Conservation (phyloP, 2,113 vertebrate genomes). For the Corythoichthys intestinalis region DNA sequence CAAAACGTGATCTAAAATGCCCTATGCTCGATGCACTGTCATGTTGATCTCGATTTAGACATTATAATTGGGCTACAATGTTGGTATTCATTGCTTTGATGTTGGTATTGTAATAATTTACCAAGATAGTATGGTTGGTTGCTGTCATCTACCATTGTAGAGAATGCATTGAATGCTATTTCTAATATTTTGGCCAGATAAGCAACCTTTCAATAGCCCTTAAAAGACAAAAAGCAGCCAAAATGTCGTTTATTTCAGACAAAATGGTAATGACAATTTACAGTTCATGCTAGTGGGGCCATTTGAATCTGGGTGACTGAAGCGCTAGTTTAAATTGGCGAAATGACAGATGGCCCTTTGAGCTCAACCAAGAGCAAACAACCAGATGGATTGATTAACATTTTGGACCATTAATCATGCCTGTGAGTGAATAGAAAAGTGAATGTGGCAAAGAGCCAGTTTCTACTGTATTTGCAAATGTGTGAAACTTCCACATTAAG, state of each 20-base stretch:
- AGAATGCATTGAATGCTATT: background rate
- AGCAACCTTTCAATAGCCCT: background rate
- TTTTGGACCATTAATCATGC: constrained; percentile 18
- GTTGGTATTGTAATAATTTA: too few relatives aligned
- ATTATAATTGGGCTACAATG: too few relatives aligned
- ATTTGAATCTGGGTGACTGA: constrained; percentile 1
- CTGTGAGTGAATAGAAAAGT: constrained; percentile 15
- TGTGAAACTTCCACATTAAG: constrained; percentile 20
- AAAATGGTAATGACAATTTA: background rate
- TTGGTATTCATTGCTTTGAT: too few relatives aligned
- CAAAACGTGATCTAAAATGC: too few relatives aligned
- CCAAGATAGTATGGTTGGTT: background rate
- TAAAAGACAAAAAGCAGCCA: background rate
- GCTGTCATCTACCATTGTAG: background rate
- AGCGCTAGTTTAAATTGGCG: constrained; percentile 8
- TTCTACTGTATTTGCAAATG: constrained; percentile 12
- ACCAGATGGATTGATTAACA: constrained; percentile 21
- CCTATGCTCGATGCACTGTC: too few relatives aligned
- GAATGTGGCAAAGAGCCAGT: constrained; percentile 35
- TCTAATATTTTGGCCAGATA: background rate
- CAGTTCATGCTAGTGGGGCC: background rate
- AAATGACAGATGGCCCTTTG: constrained; percentile 10
- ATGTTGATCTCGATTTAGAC: too few relatives aligned
- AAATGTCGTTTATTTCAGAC: background rate
- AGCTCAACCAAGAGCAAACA: constrained; percentile 19